These are phyloP conservation scores for Parotocinclus haroldoi DNA, from an alignment of 2,797 vertebrate genomes.

Conservation along the genomic window DNA sequence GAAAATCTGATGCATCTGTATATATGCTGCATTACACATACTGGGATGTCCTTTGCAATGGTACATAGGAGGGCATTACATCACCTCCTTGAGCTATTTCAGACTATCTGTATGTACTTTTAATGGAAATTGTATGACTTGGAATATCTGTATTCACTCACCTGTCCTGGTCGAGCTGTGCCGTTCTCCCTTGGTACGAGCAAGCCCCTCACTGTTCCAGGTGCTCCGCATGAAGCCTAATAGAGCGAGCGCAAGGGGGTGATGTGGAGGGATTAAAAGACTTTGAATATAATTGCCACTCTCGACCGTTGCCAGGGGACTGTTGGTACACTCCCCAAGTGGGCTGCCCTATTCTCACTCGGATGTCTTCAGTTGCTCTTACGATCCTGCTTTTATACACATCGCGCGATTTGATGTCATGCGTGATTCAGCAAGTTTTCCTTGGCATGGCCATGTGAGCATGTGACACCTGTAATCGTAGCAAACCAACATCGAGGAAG, in stretches of 20 bases:
- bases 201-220: slow-evolving; percentile 30
- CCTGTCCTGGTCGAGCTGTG: slow-evolving; percentile 24
- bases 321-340: slow-evolving; percentile 63
- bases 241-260: slow-evolving; percentile 32
- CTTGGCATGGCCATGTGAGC: background rate
- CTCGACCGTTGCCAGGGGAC: slow-evolving; percentile 66
- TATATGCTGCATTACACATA: too few species aligned
- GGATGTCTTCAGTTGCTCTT: slow-evolving; percentile 44
- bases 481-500: too few species aligned
- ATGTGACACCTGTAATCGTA: too few species aligned
- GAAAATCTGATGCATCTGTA: too few species aligned
- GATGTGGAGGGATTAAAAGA: slow-evolving; percentile 51
- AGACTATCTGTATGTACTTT: too few species aligned
- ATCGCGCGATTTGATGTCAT: background rate
- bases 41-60: too few species aligned
- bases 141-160: slow-evolving; percentile 19
- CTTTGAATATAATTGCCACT: slow-evolving; percentile 60
- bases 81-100: too few species aligned
- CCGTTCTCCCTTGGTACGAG: slow-evolving; percentile 1
- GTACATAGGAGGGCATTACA: too few species aligned
- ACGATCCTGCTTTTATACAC: slow-evolving; percentile 13
- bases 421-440: background rate
- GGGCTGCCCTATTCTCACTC: slow-evolving; percentile 35
- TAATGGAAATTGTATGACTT: too few species aligned
- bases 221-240: slow-evolving; percentile 55